Base-by-base conservation (phyloP, 2,113 vertebrate species). In the Excalfactoria chinensis region DNA sequence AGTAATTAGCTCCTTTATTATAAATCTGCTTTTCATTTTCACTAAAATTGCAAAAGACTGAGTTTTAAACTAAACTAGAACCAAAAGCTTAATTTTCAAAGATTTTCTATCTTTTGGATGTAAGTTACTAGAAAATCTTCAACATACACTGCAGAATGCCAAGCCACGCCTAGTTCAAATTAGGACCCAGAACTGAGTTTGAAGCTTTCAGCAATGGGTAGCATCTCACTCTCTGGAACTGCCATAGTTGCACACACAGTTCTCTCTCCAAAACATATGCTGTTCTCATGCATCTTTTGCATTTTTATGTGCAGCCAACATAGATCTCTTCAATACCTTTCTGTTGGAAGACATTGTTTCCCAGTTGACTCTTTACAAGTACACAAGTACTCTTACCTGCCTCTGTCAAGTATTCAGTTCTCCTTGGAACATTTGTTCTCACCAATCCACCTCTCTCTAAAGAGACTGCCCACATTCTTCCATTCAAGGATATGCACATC, bases 1-100 rank as follows among this genome's bases (percentile, higher is more conserved):
- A 95, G 90, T 97, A 96, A 97, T 98, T 97, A 97, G 82, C 71
- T 90, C 88, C 90, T 96, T 89, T 93, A 93, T 97, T 96, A 97
- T 80, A 97, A 97, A 93, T 90, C 81, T 74, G 84, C n/a, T 93
- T 84, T 88, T 93, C 78, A 63, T 96, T 97, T 96, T 85, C 75
- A 91, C 89, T 76, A 92, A 60, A 28, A 49, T 46, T 94, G 66
- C 63, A 78, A 77, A 80, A 91, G 85, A n/a, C 75, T 84, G 46
- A 87, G 81, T 94, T 97, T 96, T 97, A 97, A 85, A 89, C 83
- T 85, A 86, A 96, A 81, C n/a, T 75, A 93, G 83, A 94, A 97
- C 96, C 93, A 96, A 93, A 97, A 93, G 95, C 66, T 96, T 18
- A 32, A 16, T 92, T 66, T 96, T 76, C 87, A 78, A 95, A 95